Conservation (phyloP, 2,888 invertebrate species). For the Seira sanloemensis region DNA sequence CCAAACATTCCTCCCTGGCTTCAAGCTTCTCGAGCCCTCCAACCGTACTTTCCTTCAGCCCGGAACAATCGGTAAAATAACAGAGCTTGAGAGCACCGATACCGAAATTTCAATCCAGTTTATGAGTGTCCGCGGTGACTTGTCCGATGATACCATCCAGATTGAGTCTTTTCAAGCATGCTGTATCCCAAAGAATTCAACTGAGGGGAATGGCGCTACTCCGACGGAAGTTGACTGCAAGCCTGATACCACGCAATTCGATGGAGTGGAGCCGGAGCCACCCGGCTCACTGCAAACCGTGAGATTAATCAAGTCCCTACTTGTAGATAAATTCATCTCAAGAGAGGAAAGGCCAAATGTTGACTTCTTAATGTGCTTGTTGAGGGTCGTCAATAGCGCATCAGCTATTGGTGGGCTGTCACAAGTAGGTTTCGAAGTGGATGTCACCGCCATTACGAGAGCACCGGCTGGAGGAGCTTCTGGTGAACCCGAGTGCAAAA, state of each 20-base stretch:
- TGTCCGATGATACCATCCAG: neutral
- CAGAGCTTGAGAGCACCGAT: neutral
- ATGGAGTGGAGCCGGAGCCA: neutral
- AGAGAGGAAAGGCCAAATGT: neutral
- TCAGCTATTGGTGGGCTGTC: neutral
- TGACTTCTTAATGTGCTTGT: neutral
- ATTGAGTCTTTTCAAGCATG: conserved; percentile 23
- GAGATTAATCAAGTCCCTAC: conserved; percentile 25
- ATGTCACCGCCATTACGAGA: neutral
- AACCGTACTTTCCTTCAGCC: neutral
- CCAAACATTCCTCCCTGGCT: neutral
- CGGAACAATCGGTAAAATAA: neutral
- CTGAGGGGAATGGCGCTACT: neutral
- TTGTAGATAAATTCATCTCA: conserved; percentile 18
- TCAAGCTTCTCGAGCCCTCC: conserved; percentile 26
- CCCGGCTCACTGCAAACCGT: conserved; percentile 28
- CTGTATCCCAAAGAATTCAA: conserved; percentile 11
- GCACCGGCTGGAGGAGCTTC: neutral
- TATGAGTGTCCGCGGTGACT: neutral
- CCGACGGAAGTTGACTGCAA: conserved; percentile 5
- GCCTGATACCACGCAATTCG: neutral
- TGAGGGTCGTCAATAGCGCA: conserved; percentile 20
- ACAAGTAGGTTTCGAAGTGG: neutral
- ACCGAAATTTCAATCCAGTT: conserved; percentile 6
- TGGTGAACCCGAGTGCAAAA: neutral